Base-by-base conservation (phyloP, 1,140 invertebrate genomes). In the Paramacrobiotus metropolitanus region DNA sequence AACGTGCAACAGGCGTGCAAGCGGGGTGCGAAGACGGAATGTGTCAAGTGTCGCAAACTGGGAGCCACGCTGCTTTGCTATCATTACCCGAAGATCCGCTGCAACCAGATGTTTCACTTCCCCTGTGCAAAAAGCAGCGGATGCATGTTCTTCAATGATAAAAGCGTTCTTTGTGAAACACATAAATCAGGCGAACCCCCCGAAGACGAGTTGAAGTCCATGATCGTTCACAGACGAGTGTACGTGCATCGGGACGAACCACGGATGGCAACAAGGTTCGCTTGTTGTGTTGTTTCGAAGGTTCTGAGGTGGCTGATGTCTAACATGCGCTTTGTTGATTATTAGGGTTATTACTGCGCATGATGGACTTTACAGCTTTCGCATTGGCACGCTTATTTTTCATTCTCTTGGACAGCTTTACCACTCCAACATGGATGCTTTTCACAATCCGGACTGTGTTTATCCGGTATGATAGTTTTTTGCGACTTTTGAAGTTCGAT, bases 201-300 rank as follows among this genome's bases (percentile, higher is more conserved):
- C 81, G 77, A 78, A 18, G 76, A 74, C 63, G 74, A 93, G 71
- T 72, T 97, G 31, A 85, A 85, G 15, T 88, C 85, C 0, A 75
- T 95, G 40, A 82, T 87, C 24, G 94, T 95, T 0, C 84, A 84
- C 64, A 79, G 95, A 59, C 77, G 90, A 64, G 92, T 99, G 28
- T 98, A 89, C 72, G 83, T 99, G 9, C 87, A 94, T 68, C 79
- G 94, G 55, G 93, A 99, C 70, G 94, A 99, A 73, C 91, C 93
- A 74, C 79, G 86, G 44, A 90, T 97, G 69, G 69, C 80, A 55
- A 73, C 77, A 18, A 76, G 71, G 70, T 77, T 73, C 44, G 45
- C 62, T 30, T 64, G 9, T 40, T n/a, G 9, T 9, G n/a, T n/a
- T 40, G n/a, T 9, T 9, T 15, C 9, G 34, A 40, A n/a, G 34